These are phyloP conservation scores for Rutilus rutilus DNA, from an alignment of 2,113 vertebrate genomes.

Conservation along the genomic window DNA sequence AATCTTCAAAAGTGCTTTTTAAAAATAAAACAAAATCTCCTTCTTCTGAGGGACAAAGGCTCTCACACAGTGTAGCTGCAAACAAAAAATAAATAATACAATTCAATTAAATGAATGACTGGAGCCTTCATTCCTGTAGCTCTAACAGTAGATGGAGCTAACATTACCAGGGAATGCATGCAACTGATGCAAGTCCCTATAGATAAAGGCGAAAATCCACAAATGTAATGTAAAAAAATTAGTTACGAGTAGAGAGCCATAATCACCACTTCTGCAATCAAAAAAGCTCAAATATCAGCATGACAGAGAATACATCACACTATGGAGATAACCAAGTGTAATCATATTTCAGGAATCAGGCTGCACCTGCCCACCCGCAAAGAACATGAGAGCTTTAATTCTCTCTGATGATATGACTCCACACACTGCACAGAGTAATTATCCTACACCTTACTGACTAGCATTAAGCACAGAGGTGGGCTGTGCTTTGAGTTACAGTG, in stretches of 20 bases:
- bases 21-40: not conserved
- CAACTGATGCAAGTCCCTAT: not conserved
- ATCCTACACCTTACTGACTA: conserved; percentile 10
- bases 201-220: not conserved
- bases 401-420: conserved; percentile 4
- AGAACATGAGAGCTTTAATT: not conserved
- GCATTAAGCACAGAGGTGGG: not conserved
- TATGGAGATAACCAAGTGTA: not conserved
- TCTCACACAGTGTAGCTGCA: not conserved
- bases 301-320: not conserved
- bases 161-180: not conserved
- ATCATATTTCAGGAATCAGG: not conserved
- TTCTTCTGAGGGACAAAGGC: not conserved
- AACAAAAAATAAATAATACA: not conserved
- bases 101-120: not conserved
- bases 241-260: not conserved
- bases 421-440: conserved; percentile 16
- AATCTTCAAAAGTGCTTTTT: not conserved
- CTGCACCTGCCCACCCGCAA: not conserved
- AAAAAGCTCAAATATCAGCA: not conserved
- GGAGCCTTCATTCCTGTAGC: not conserved
- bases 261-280: not conserved
- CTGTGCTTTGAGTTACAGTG: conserved; percentile 1
- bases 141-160: not conserved
- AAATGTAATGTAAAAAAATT: not conserved